Evolutionary conservation across 2,888 invertebrate species (phyloP).

Genomic region (Lingula anatina): DNA sequence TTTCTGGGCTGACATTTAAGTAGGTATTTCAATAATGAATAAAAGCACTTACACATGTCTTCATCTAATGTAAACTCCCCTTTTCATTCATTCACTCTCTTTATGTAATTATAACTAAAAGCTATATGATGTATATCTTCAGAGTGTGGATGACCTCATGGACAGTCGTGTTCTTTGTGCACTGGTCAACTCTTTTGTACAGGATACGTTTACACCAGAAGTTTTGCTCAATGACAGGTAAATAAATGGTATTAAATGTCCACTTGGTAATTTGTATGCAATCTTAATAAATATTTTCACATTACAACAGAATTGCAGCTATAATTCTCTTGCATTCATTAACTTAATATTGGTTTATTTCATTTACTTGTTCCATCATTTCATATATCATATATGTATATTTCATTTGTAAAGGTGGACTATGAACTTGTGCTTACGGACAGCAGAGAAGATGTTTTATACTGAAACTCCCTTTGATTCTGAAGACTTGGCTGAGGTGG

Average conservation of each 20-base stretch:
- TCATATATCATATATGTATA: too few species aligned
- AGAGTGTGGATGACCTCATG: conserved; percentile 45
- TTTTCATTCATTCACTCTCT: too few species aligned
- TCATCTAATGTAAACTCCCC: too few species aligned
- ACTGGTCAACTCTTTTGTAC: conserved; percentile 47
- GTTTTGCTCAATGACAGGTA: conserved; percentile 50
- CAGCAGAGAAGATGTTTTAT: conserved; percentile 47
- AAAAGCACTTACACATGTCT: too few species aligned
- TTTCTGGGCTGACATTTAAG: too few species aligned
- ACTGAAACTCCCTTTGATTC: conserved; percentile 45
- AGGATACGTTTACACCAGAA: conserved; percentile 48
- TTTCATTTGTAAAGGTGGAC: conserved; percentile 34
- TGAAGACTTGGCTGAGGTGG: conserved; percentile 46
- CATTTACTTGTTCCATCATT: not conserved
- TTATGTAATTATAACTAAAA: too few species aligned
- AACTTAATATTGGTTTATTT: not conserved
- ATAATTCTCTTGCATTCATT: not conserved
- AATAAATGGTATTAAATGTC: not conserved
- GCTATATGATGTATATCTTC: too few species aligned
- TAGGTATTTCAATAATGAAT: too few species aligned
- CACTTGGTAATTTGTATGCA: not conserved
- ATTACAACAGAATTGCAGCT: not conserved
- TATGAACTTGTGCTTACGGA: conserved; percentile 41
- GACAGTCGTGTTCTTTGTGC: conserved; percentile 49
- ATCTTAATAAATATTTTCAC: not conserved